Evolutionary conservation across 2,888 invertebrate genomes (phyloP), one percentile per base, ranked within the genome.

Genomic region (Acrocera orbiculus): DNA sequence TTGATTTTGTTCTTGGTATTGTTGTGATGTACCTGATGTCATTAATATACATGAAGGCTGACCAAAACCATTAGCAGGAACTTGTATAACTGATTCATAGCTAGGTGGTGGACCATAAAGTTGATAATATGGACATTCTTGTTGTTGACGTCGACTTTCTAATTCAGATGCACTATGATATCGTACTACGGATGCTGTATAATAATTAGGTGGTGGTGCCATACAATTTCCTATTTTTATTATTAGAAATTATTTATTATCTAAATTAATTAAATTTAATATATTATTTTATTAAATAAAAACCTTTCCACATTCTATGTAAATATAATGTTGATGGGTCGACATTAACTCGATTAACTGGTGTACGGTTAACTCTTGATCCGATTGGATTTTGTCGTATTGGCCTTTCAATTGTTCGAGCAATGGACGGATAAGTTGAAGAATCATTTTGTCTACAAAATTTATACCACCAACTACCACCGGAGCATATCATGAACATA

Each of bases 381-480:
- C 32, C 40, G 4, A 22, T 22, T 8, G 31, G 7, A 28, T 36
- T 36, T n/a, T 35, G 34, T 3, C 33, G 30, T 16, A 15, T 29
- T 6, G 28, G 24, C 16, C 36, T 36, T 11, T 35, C 34, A 27
- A 36, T 29, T 8, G 30, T 15, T 7, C 34, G 26, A 11, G 34
- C 30, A 31, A 36, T 35, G 34, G 38, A 34, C 31, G 40, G 39
- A 34, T 41, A 41, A 7, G 35, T 30, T 16, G 41, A 39, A 32
- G 38, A 24, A 36, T 61, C 52, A 16, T 56, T 58, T 44, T 61
- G 61, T 16, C 63, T 46, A 56, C 63, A 62, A 40, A 62, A 62
- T 34, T 64, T 54, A 43, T 65, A 64, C 65, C 66, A 66, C 63
- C 65, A 66, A n/a, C 65, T 63, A 28, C 65, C 65, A 24, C 65